Percentiles rank a stretch among this genome's conserved stretches.
These are phyloP conservation scores for Laspeyria flexula DNA, from an alignment of 2,888 invertebrate species.

Conservation along the genomic window DNA sequence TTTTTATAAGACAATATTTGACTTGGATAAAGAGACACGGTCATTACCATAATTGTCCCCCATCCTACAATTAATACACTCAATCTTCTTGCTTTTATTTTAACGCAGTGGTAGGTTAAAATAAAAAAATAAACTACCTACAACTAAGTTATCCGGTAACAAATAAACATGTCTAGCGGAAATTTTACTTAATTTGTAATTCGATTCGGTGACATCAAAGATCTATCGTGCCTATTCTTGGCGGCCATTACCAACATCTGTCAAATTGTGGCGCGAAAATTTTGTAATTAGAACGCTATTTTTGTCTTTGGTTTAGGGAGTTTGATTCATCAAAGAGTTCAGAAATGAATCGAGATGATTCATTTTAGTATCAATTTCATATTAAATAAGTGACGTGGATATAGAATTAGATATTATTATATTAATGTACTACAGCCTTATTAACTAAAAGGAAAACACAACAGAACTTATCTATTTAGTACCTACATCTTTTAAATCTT, in stretches of 20 bases:
- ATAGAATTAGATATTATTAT: too few relatives aligned
- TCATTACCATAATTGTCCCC: too few relatives aligned
- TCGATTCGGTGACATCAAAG: constrained; percentile 78
- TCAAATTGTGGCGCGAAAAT: constrained; percentile 60
- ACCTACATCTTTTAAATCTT: too few relatives aligned
- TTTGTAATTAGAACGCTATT: constrained; percentile 40
- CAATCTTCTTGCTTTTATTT: background rate
- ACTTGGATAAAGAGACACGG: too few relatives aligned
- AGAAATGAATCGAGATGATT: too few relatives aligned
- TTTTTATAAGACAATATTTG: too few relatives aligned
- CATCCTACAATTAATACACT: too few relatives aligned
- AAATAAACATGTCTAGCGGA: constrained; percentile 49
- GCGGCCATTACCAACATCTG: constrained; percentile 53
- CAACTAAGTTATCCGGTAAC: constrained; percentile 32
- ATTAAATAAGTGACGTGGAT: too few relatives aligned
- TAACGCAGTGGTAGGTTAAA: constrained; percentile 1
- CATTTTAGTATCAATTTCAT: too few relatives aligned
- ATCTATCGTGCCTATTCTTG: constrained; percentile 56
- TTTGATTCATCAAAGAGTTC: constrained; percentile 20
- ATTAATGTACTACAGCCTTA: too few relatives aligned
- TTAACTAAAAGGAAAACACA: too few relatives aligned
- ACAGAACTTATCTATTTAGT: too few relatives aligned
- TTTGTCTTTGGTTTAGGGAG: constrained; percentile 26
- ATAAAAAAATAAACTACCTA: constrained; percentile 26
- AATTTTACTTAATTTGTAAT: constrained; percentile 73